A percentile compares a stretch with the other conserved stretches of the same genome.
Conservation (phyloP, 2,113 vertebrate species). For the Puffinus mauretanicus region DNA sequence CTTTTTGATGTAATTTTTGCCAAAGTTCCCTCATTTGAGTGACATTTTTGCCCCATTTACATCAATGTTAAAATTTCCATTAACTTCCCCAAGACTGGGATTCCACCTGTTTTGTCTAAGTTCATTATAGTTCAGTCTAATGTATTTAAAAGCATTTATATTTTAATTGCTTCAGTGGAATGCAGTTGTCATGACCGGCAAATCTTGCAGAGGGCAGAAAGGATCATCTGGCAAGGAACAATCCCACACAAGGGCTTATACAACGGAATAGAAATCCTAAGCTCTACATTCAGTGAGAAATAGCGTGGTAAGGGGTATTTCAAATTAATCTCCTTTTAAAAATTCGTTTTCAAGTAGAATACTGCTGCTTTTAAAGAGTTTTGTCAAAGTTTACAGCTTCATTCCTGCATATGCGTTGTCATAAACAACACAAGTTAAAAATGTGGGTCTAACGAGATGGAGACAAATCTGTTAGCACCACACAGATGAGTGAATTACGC, state of each 20-base stretch:
- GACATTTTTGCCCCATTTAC: constrained; percentile 15
- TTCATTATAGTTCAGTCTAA: background rate
- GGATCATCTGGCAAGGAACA: constrained; percentile 29
- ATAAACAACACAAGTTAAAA: constrained; percentile 2
- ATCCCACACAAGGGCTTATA: background rate
- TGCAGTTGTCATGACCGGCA: background rate
- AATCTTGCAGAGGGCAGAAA: constrained; percentile 33
- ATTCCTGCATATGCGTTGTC: background rate
- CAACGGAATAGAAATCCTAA: background rate
- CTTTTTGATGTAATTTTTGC: background rate
- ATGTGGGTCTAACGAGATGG: constrained; percentile 1
- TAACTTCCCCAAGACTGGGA: background rate
- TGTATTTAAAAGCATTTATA: constrained; percentile 28
- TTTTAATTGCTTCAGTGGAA: constrained; percentile 34
- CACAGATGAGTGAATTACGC: background rate
- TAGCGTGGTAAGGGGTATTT: rapidly evolving
- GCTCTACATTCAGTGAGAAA: background rate
- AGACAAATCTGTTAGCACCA: constrained; percentile 35
- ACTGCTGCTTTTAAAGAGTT: background rate
- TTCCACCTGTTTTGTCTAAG: constrained; percentile 1
- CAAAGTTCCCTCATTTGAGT: background rate
- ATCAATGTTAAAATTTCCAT: background rate
- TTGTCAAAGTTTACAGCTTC: background rate
- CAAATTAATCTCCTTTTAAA: background rate
- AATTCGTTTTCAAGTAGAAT: background rate